A percentile compares a stretch with the other conserved stretches of the same genome.
phyloP scores from a whole-genome alignment of 2,113 vertebrate species.

The Aldabrachelys gigantea region DNA sequence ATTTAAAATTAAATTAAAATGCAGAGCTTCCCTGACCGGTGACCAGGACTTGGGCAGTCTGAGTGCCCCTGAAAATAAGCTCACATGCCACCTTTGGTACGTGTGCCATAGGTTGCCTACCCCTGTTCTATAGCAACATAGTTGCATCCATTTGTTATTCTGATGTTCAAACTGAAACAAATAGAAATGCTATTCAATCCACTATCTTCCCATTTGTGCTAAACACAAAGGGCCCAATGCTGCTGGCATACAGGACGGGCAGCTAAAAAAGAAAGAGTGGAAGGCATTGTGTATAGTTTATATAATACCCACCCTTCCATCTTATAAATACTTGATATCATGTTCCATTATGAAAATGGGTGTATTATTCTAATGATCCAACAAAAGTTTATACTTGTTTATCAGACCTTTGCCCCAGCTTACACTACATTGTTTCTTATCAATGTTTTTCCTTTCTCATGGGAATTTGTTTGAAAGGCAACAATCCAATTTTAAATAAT shows the following conservation, averaged over 20 bases:
- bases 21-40: too few relatives aligned
- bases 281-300: slow-evolving; percentile 35
- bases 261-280: slow-evolving; percentile 41
- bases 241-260: background rate
- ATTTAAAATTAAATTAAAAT: too few relatives aligned
- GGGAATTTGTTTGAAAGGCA: slow-evolving; percentile 22
- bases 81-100: too few relatives aligned
- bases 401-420: slow-evolving; percentile 8
- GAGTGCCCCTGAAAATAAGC: too few relatives aligned
- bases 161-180: slow-evolving; percentile 24
- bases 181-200: background rate
- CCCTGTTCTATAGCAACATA: background rate
- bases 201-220: slow-evolving; percentile 1
- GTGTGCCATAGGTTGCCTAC: too few relatives aligned
- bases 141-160: background rate
- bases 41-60: too few relatives aligned
- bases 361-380: slow-evolving; percentile 27
- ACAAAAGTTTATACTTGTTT: slow-evolving; percentile 55
- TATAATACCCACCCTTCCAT: slow-evolving; percentile 18
- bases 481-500: background rate
- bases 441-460: slow-evolving; percentile 58
- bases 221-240: background rate
- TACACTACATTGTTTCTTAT: slow-evolving; percentile 54
- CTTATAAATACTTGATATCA: slow-evolving; percentile 37
- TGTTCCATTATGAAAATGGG: slow-evolving; percentile 36